Evolutionary conservation across 2,113 vertebrate species (phyloP).

Genomic region (Vireo altiloquus): DNA sequence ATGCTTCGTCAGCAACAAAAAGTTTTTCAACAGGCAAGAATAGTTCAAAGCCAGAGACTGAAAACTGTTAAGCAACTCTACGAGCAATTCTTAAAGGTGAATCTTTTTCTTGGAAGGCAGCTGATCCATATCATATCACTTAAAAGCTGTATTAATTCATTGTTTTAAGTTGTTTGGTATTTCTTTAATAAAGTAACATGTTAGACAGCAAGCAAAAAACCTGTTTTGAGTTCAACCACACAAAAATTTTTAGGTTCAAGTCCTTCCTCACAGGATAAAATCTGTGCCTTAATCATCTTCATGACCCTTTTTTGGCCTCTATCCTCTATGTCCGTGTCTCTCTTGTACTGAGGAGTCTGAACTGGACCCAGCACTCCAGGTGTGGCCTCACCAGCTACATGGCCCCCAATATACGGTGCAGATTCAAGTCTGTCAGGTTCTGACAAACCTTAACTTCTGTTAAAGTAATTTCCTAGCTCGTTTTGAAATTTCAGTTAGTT

Average conservation of each 20-base stretch:
- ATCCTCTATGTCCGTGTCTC: neutral
- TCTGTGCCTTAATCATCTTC: neutral
- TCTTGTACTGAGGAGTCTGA: neutral
- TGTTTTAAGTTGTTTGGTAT: neutral
- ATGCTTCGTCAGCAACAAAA: constrained; percentile 91
- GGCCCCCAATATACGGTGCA: accelerated
- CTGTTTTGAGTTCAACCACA: neutral
- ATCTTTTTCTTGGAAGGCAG: neutral
- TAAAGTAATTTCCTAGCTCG: neutral
- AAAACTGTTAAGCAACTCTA: constrained; percentile 87
- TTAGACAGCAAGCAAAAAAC: neutral
- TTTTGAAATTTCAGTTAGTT: neutral
- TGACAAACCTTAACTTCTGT: neutral
- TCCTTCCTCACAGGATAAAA: neutral
- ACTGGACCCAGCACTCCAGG: neutral
- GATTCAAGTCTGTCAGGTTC: neutral
- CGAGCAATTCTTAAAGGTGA: constrained; percentile 89
- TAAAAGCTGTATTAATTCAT: neutral
- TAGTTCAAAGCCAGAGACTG: constrained; percentile 89
- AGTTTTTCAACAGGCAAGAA: constrained; percentile 86
- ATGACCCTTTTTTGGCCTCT: neutral
- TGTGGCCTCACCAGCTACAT: neutral
- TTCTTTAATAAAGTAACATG: neutral
- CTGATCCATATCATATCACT: neutral
- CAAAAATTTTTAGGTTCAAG: neutral